These are phyloP conservation scores for Hirundo rustica DNA, from an alignment of 2,797 vertebrate species.

Conservation along the genomic window DNA sequence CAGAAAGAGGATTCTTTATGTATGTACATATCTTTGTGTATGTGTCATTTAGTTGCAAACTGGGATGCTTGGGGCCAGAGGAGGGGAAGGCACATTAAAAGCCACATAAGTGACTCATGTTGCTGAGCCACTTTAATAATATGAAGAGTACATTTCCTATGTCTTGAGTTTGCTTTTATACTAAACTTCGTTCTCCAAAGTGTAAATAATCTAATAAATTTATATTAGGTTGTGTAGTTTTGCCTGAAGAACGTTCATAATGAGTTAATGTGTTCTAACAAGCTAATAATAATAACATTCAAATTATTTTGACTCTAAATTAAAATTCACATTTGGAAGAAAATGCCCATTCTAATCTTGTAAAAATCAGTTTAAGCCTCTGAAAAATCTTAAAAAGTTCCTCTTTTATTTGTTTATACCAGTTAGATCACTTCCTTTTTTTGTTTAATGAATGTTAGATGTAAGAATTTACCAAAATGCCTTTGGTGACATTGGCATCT, in stretches of 20 bases:
- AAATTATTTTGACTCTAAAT: not conserved
- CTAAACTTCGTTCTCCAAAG: not conserved
- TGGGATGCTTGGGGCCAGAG: not conserved
- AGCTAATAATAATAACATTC: not conserved
- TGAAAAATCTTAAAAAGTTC: not conserved
- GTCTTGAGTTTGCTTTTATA: not conserved
- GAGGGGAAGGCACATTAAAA: not conserved
- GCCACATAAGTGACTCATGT: not conserved
- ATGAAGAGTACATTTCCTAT: not conserved
- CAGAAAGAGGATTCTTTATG: constrained; percentile 67
- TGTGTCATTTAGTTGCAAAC: not conserved
- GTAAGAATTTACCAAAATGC: not conserved
- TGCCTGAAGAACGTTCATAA: not conserved
- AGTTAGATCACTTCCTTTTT: not conserved
- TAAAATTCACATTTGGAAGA: not conserved
- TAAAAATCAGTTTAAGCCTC: not conserved
- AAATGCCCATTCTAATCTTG: not conserved
- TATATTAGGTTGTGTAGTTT: not conserved
- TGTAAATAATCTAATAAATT: not conserved
- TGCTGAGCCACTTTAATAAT: not conserved
- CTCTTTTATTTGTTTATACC: not conserved
- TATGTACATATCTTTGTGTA: constrained; percentile 32
- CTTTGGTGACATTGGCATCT: not conserved
- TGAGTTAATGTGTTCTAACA: not conserved
- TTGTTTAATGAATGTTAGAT: not conserved